phyloP scores from a whole-genome alignment of 2,797 vertebrate species.

The Myotis planiceps region DNA sequence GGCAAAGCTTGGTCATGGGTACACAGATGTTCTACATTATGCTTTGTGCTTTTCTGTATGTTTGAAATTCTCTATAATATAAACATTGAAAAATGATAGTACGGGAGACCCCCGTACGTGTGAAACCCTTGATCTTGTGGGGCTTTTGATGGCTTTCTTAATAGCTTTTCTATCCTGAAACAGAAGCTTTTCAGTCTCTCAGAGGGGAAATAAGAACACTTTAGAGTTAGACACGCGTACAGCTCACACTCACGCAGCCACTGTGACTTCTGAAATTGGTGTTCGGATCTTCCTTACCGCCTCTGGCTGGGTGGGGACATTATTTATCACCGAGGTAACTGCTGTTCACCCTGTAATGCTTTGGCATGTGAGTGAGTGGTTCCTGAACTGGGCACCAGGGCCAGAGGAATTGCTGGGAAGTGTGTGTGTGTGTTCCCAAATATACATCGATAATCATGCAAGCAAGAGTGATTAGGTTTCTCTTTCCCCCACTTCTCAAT shows the following conservation, averaged over 20 bases:
- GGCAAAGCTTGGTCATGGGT: neutral
- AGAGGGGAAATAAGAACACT: neutral
- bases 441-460: neutral
- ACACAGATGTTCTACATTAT: neutral
- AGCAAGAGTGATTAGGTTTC: neutral
- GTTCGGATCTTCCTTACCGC: neutral
- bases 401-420: neutral
- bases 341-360: neutral
- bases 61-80: constrained; percentile 44
- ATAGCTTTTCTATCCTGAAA: neutral
- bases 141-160: constrained; percentile 25
- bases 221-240: constrained; percentile 20
- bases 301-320: neutral
- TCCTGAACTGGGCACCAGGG: neutral
- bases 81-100: constrained; percentile 56
- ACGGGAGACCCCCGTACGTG: neutral
- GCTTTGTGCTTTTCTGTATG: constrained; percentile 31
- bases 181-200: constrained; percentile 30
- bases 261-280: neutral
- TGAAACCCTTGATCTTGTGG: constrained; percentile 32
- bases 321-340: neutral
- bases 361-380: neutral
- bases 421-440: neutral
- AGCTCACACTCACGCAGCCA: neutral
- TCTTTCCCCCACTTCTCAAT: neutral